Evolutionary conservation across 1,140 invertebrate species (phyloP).

Genomic region (Grapholita molesta): DNA sequence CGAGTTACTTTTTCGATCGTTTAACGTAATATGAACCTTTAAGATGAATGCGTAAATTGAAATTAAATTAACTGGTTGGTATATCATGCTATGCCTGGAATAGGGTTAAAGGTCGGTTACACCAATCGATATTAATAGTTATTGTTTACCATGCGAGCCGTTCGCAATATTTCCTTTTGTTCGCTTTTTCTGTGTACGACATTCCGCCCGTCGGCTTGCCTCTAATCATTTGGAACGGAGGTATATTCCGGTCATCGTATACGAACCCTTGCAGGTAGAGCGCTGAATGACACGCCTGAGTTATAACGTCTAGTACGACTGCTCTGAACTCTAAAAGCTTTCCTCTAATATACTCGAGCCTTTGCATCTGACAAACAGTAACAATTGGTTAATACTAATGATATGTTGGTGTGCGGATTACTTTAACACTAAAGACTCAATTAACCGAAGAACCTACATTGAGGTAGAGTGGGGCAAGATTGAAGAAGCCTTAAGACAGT

Average conservation of each 20-base stretch:
- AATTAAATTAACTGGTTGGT: too few relatives aligned
- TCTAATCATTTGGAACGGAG: conserved; percentile 68
- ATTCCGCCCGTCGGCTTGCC: conserved; percentile 81
- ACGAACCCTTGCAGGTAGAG: conserved; percentile 86
- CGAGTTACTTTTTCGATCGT: too few relatives aligned
- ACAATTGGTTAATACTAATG: background rate
- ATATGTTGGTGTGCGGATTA: background rate
- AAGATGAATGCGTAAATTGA: too few relatives aligned
- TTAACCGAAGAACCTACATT: too few relatives aligned
- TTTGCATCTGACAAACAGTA: conserved; percentile 61
- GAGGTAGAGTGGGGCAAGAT: too few relatives aligned
- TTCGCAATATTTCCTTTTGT: conserved; percentile 87
- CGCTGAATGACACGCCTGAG: conserved; percentile 84
- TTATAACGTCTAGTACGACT: conserved; percentile 81
- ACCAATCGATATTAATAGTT: background rate
- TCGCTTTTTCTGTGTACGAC: conserved; percentile 90
- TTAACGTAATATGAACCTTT: too few relatives aligned
- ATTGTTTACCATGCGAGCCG: conserved; percentile 72
- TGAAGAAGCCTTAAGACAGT: too few relatives aligned
- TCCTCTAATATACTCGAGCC: conserved; percentile 74
- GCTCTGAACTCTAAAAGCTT: conserved; percentile 81
- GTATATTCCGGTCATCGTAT: conserved; percentile 81
- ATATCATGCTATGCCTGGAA: too few relatives aligned
- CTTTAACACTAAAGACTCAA: too few relatives aligned
- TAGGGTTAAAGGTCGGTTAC: background rate